A percentile compares a stretch with the other conserved stretches of the same genome.
These are phyloP conservation scores for Sinonovacula constricta DNA, from an alignment of 1,140 invertebrate genomes.

Conservation along the genomic window DNA sequence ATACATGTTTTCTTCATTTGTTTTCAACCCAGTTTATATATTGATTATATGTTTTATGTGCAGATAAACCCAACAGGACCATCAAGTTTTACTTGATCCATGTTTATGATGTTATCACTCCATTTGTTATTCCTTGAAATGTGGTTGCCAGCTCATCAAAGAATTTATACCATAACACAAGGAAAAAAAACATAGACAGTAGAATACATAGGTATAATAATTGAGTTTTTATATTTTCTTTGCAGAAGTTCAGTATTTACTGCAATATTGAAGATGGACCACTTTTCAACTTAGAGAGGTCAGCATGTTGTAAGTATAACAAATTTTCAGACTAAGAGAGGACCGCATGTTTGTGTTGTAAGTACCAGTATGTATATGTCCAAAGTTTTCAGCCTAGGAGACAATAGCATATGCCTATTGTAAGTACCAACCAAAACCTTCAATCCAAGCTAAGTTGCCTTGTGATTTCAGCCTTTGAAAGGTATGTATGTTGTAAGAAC, in stretches of 20 bases:
- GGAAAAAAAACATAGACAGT: background rate
- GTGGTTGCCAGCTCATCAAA: background rate
- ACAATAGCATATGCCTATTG: background rate
- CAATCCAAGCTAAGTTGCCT: background rate
- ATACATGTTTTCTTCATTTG: too few relatives aligned
- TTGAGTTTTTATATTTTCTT: conserved; percentile 55
- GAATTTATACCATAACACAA: background rate
- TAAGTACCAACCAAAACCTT: background rate
- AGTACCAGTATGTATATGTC: background rate
- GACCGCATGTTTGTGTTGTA: background rate
- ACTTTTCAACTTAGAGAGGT: conserved; percentile 93
- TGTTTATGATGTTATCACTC: background rate
- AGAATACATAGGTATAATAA: conserved; percentile 1
- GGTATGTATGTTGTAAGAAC: too few relatives aligned
- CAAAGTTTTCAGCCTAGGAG: background rate
- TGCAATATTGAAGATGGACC: conserved; percentile 84
- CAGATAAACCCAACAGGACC: background rate
- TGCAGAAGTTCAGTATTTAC: conserved; percentile 91
- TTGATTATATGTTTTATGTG: too few relatives aligned
- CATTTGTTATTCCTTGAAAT: background rate
- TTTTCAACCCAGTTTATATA: too few relatives aligned
- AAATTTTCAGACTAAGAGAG: background rate
- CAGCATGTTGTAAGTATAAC: conserved; percentile 88
- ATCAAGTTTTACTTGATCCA: background rate
- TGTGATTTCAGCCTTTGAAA: background rate